A percentile compares a stretch with the other conserved stretches of the same genome.
Conservation (phyloP, 2,113 vertebrate species). For the Acinonyx jubatus region DNA sequence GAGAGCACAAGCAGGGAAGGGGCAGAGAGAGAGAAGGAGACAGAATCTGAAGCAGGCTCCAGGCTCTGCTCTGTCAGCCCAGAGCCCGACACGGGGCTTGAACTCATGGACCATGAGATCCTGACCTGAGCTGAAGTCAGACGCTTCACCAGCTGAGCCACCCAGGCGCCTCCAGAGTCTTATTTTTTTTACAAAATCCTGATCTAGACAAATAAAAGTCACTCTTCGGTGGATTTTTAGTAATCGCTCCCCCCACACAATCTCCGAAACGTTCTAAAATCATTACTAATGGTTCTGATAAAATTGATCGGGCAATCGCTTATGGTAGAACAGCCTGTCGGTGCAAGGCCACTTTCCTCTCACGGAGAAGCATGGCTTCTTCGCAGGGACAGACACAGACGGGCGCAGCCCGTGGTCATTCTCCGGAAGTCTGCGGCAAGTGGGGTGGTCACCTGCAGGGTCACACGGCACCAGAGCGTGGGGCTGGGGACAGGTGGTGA, state of each 20-base stretch:
- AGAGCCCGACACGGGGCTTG: no score
- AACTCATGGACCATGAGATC: no score
- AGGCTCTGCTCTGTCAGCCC: no score
- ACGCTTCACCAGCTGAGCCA: no score
- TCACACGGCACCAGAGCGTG: background rate
- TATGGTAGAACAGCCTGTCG: accelerated
- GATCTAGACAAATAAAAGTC: background rate
- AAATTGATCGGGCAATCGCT: background rate
- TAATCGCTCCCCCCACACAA: background rate
- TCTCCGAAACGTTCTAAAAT: background rate
- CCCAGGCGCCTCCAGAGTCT: background rate
- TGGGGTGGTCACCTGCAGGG: background rate
- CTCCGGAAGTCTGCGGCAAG: background rate
- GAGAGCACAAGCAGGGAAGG: no score
- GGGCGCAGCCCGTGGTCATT: accelerated
- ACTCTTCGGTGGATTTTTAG: background rate
- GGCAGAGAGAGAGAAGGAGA: no score
- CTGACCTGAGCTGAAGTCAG: no score
- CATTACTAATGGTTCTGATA: background rate
- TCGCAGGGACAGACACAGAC: background rate
- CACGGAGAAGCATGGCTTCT: background rate
- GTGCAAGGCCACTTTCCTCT: background rate
- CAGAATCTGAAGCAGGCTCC: no score
- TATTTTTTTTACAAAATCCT: background rate
- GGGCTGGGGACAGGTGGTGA: background rate